Percentiles rank a stretch among this genome's conserved stretches.
These are phyloP conservation scores for Ceriagrion tenellum DNA, from an alignment of 2,888 invertebrate species.

Conservation along the genomic window DNA sequence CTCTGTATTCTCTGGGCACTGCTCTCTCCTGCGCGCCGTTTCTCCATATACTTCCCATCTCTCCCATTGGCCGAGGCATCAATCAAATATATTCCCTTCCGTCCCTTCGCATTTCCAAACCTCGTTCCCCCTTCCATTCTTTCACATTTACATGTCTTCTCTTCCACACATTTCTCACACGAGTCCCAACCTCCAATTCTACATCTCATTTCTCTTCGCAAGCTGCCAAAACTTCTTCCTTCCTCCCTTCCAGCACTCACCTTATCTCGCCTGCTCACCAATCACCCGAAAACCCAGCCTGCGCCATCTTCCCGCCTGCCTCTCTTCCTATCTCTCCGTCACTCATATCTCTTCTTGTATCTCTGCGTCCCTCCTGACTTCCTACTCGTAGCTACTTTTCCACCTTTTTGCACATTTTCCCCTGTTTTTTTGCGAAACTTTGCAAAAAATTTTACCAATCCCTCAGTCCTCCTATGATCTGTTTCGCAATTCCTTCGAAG, in stretches of 20 bases:
- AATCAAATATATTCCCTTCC: not conserved
- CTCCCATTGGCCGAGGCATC: not conserved
- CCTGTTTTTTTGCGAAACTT: not conserved
- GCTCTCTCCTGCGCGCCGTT: not conserved
- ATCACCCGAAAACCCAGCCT: not conserved
- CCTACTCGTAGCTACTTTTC: too few species aligned
- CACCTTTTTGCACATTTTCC: not conserved
- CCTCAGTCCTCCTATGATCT: not conserved
- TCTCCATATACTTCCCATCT: not conserved
- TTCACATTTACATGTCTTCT: not conserved
- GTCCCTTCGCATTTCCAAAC: not conserved
- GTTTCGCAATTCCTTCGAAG: not conserved
- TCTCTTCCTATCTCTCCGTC: not conserved
- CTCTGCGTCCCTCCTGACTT: too few species aligned
- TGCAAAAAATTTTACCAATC: not conserved
- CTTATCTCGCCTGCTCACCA: conserved; percentile 8
- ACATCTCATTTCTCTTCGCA: conserved; percentile 9
- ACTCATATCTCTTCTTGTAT: not conserved
- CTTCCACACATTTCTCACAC: conserved; percentile 30
- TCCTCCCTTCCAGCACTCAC: not conserved
- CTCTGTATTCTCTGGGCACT: not conserved
- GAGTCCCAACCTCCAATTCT: conserved; percentile 25
- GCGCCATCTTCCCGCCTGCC: not conserved
- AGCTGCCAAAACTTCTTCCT: conserved; percentile 36
- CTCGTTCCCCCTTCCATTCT: not conserved